phyloP scores from a whole-genome alignment of 2,888 invertebrate genomes.

The Neoaliturus tenellus region DNA sequence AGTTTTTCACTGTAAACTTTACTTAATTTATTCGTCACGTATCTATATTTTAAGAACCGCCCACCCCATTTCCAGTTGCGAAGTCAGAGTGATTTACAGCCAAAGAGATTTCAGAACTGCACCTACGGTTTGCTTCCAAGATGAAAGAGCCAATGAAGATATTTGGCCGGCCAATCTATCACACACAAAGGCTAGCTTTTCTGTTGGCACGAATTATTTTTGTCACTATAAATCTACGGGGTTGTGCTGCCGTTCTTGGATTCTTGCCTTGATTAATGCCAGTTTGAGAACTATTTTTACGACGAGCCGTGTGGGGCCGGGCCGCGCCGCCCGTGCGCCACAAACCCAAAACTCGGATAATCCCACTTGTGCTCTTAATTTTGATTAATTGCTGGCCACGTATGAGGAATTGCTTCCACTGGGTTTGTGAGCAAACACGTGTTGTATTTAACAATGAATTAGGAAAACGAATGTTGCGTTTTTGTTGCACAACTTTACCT shows the following conservation, averaged over 20 bases:
- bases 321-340: background rate
- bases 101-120: too few relatives aligned
- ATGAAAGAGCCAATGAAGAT: background rate
- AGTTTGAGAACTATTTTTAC: slow-evolving; percentile 49
- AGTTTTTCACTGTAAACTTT: too few relatives aligned
- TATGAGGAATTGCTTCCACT: background rate
- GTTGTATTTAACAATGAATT: too few relatives aligned
- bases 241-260: slow-evolving; percentile 31
- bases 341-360: background rate
- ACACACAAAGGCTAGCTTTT: background rate
- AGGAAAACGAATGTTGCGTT: too few relatives aligned
- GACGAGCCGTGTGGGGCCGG: slow-evolving; percentile 18
- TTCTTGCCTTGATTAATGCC: slow-evolving; percentile 35
- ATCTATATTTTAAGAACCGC: too few relatives aligned
- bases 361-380: slow-evolving; percentile 21
- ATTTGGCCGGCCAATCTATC: background rate
- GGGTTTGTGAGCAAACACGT: background rate
- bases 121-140: background rate
- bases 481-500: too few relatives aligned
- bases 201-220: slow-evolving; percentile 33
- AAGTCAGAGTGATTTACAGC: too few relatives aligned
- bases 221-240: slow-evolving; percentile 24
- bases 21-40: too few relatives aligned
- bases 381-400: background rate
- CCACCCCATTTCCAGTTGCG: too few relatives aligned